Evolutionary conservation across 2,888 invertebrate species (phyloP), one percentile per base, ranked within the genome.

Genomic region (Pandemis heparana): DNA sequence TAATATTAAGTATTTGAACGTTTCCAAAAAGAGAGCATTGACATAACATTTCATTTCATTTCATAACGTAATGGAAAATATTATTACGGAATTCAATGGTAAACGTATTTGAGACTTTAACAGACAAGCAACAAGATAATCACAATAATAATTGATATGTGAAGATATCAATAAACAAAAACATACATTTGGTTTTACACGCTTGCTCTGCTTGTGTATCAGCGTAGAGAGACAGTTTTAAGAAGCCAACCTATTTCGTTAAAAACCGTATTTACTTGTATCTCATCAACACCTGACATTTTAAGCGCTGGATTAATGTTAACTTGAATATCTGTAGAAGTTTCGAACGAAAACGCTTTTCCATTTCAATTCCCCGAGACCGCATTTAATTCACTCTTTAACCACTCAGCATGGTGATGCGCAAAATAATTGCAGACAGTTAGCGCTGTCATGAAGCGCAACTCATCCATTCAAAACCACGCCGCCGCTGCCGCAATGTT

Each of bases 341-440:
- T 41, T 18, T n/a, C 32, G 38, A 61, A 60, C 39, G 16, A 32
- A 63, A 23, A 38, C 18, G 18, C 38, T 51, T 39, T 67, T 23
- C 38, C 46, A 63, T 64, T 73, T 48, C 23, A 48, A 69, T 51
- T 23, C 63, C 48, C 43, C 9, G 43, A 69, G 63, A 48, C 63
- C 68, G 73, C 63, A 60, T 68, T 73, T 64, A 69, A 68, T 73
- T 63, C 68, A 68, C 73, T 69, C 48, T 73, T 73, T 63, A 63
- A 68, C 68, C 63, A 73, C 73, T 73, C 68, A 48, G 63, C 46
- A 64, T 64, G 63, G 56, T 64, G 73, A 69, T 73, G 68, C 59
- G 59, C 56, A 59, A 73, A 69, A 69, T 68, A 69, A 73, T 69
- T 59, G 73, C 68, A 67, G 63, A 73, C 63, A 65, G 71, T 71